Percentiles rank a stretch among this genome's conserved stretches.
These are phyloP conservation scores for Clangula hyemalis DNA, from an alignment of 2,797 vertebrate genomes.

Conservation along the genomic window DNA sequence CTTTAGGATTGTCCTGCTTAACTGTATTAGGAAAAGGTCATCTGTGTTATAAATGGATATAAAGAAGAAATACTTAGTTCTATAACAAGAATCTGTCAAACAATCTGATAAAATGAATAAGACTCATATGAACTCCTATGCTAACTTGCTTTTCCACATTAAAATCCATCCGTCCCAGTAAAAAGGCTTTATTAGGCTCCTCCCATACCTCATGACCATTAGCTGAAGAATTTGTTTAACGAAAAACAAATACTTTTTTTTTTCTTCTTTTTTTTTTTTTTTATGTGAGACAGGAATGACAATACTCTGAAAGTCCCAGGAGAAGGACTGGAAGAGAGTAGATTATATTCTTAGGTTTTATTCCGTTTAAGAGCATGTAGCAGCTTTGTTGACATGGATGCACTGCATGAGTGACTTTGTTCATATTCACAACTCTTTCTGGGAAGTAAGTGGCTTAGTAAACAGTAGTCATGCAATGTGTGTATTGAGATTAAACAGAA, in stretches of 20 bases:
- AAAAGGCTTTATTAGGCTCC: background rate
- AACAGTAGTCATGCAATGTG: slow-evolving; percentile 14
- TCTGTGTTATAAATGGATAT: background rate
- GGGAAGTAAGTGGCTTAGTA: slow-evolving; percentile 46
- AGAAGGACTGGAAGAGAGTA: background rate
- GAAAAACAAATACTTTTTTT: background rate
- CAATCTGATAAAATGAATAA: background rate
- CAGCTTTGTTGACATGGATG: slow-evolving; percentile 2
- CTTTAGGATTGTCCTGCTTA: background rate
- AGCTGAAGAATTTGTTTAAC: background rate
- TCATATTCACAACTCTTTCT: slow-evolving; percentile 36
- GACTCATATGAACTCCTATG: background rate
- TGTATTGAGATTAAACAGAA: slow-evolving; percentile 2
- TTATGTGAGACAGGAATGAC: background rate
- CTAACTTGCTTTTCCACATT: background rate
- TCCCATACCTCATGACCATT: background rate
- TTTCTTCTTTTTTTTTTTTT: background rate
- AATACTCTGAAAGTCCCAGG: background rate
- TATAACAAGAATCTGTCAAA: background rate
- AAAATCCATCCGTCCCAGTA: background rate
- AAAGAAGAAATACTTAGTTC: background rate
- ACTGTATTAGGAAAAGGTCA: background rate
- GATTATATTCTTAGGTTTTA: background rate
- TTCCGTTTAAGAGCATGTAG: background rate
- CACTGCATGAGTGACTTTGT: slow-evolving; percentile 27